A percentile compares a stretch with the other conserved stretches of the same genome.
Evolutionary conservation across 2,113 vertebrate species (phyloP).

Genomic region (Echinops telfairi): DNA sequence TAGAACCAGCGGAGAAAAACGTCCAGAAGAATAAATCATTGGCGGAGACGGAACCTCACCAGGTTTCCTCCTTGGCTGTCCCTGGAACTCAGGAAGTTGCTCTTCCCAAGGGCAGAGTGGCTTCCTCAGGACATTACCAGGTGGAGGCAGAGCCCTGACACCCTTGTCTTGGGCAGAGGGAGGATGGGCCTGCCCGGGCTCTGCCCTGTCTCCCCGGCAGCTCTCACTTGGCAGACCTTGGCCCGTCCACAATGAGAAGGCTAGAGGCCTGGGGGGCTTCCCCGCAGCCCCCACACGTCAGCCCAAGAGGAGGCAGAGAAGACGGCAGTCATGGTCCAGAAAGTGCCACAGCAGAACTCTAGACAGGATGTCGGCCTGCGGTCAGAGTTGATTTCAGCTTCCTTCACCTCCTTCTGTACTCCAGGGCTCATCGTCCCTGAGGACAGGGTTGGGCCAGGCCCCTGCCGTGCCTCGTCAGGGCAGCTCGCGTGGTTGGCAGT

Average conservation of each 20-base stretch:
- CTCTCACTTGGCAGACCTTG: not conserved
- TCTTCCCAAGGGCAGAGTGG: constrained; percentile 38
- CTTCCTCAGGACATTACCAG: constrained; percentile 39
- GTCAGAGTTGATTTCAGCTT: not conserved
- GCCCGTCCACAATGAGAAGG: not conserved
- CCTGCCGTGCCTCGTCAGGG: not conserved
- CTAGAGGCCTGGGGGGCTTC: not conserved
- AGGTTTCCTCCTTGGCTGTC: constrained; percentile 18
- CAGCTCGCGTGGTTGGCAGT: not conserved
- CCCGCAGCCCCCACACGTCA: not conserved
- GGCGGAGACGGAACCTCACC: not conserved
- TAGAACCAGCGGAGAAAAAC: not conserved
- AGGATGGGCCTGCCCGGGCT: not conserved
- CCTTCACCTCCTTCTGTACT: not conserved
- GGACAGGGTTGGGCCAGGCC: not conserved
- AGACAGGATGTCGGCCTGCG: not conserved
- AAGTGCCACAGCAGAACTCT: not conserved
- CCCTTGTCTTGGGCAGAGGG: not conserved
- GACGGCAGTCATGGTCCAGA: not conserved
- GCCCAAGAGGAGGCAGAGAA: not conserved
- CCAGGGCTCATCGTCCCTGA: not conserved
- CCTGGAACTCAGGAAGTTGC: constrained; percentile 46
- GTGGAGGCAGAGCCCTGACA: not conserved
- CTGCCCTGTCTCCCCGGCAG: not conserved
- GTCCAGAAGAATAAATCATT: constrained; percentile 42